Evolutionary conservation across 2,888 invertebrate species (phyloP).

Genomic region (Chesias legatella): DNA sequence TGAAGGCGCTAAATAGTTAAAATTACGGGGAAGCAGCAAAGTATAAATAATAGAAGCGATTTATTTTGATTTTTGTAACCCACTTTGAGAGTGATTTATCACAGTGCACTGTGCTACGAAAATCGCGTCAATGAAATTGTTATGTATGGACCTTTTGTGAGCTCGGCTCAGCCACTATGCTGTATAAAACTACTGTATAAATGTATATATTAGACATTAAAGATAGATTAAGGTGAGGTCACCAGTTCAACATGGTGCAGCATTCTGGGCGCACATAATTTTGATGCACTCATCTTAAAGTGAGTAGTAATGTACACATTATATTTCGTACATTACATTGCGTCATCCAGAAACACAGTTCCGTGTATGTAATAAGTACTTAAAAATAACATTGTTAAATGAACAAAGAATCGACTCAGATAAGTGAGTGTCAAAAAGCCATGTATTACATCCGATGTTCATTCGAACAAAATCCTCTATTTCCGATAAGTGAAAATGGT

Average conservation of each 20-base stretch:
- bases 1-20: too few relatives aligned
- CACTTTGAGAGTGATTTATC: constrained; percentile 13
- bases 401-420: constrained; percentile 11
- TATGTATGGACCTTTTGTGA: constrained; percentile 5
- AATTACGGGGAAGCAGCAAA: background rate
- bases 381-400: background rate
- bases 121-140: constrained; percentile 14
- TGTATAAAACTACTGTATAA: background rate
- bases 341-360: too few relatives aligned
- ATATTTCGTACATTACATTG: too few relatives aligned
- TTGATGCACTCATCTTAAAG: too few relatives aligned
- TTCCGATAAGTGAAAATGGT: constrained; percentile 19
- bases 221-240: too few relatives aligned
- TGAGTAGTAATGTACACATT: too few relatives aligned
- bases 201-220: too few relatives aligned
- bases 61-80: constrained; percentile 5
- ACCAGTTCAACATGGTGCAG: too few relatives aligned
- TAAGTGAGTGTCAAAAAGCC: constrained; percentile 14
- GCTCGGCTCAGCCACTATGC: background rate
- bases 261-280: too few relatives aligned
- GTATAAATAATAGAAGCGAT: constrained; percentile 3
- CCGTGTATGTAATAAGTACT: too few relatives aligned
- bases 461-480: constrained; percentile 4
- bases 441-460: constrained; percentile 6
- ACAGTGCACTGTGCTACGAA: constrained; percentile 11